Percentiles rank a stretch among this genome's conserved stretches.
Conservation (phyloP, 1,140 invertebrate genomes). For the Listronotus oregonensis region DNA sequence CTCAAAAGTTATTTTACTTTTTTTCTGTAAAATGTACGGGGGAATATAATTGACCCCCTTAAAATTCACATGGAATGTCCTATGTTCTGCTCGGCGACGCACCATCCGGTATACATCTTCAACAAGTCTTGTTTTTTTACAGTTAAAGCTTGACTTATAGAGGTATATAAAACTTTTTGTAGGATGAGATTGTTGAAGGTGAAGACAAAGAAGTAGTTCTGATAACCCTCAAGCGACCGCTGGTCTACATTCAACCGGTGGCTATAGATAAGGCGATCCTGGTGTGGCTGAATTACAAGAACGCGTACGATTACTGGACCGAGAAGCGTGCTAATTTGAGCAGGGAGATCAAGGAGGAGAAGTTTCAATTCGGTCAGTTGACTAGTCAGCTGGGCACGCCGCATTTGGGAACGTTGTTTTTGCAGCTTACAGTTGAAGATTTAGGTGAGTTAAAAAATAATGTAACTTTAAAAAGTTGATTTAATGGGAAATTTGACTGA, state of each 20-base stretch:
- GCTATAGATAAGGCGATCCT: constrained; percentile 96
- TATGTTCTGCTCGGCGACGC: too few species aligned
- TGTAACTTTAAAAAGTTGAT: too few species aligned
- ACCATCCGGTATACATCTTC: too few species aligned
- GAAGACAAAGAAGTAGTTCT: constrained; percentile 94
- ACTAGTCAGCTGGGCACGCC: constrained; percentile 73
- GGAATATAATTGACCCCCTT: too few species aligned
- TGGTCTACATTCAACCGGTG: constrained; percentile 94
- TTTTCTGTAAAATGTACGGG: too few species aligned
- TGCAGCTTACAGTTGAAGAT: constrained; percentile 94
- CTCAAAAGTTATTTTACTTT: too few species aligned
- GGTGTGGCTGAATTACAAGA: constrained; percentile 98
- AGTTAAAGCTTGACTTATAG: too few species aligned
- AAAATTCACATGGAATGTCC: too few species aligned
- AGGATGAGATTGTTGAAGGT: constrained; percentile 87
- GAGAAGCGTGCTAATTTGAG: constrained; percentile 89
- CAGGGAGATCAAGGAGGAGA: constrained; percentile 76
- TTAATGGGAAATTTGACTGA: too few species aligned
- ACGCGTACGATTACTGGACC: constrained; percentile 98
- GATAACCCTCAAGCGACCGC: constrained; percentile 86
- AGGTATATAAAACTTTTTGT: constrained; percentile 63
- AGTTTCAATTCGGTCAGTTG: constrained; percentile 77
- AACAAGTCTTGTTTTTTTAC: too few species aligned
- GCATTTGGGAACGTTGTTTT: constrained; percentile 86
- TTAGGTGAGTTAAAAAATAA: constrained; percentile 68